Evolutionary conservation across 2,113 vertebrate species (phyloP).

Genomic region (Lethenteron reissneri): DNA sequence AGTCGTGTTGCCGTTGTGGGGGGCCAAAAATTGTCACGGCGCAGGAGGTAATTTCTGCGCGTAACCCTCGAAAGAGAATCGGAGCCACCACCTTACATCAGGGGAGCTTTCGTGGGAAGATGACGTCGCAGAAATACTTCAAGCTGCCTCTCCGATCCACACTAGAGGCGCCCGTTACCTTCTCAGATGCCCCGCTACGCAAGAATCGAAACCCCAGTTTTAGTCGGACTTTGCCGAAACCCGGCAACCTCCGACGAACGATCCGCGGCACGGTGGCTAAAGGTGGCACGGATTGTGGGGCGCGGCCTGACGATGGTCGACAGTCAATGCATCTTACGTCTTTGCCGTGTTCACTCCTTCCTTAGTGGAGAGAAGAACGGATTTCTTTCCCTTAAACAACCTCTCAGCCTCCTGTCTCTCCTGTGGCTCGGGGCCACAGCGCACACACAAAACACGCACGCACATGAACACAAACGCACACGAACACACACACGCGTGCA

Average conservation of each 20-base stretch:
- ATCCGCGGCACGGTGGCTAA: conserved; percentile 49
- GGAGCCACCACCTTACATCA: too few species aligned
- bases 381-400: conserved; percentile 97
- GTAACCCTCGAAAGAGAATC: too few species aligned
- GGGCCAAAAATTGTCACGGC: too few species aligned
- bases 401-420: conserved; percentile 98
- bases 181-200: not conserved
- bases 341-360: conserved; percentile 96
- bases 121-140: too few species aligned
- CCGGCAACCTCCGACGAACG: conserved; percentile 12
- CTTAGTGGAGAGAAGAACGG: conserved; percentile 96
- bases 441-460: conserved; percentile 17
- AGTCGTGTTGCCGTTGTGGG: too few species aligned
- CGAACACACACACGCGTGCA: conserved; percentile 11
- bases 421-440: conserved; percentile 65
- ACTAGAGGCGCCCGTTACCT: too few species aligned
- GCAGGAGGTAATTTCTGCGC: too few species aligned
- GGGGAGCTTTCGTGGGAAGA: too few species aligned
- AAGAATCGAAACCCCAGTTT: conserved; percentile 11
- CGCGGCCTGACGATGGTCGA: too few species aligned
- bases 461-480: not conserved
- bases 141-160: conserved; percentile 31
- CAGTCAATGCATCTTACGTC: conserved; percentile 65
- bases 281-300: conserved; percentile 20
- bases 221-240: conserved; percentile 6